Conservation (phyloP, 1,140 invertebrate genomes). For the Plectrocnemia conspersa region DNA sequence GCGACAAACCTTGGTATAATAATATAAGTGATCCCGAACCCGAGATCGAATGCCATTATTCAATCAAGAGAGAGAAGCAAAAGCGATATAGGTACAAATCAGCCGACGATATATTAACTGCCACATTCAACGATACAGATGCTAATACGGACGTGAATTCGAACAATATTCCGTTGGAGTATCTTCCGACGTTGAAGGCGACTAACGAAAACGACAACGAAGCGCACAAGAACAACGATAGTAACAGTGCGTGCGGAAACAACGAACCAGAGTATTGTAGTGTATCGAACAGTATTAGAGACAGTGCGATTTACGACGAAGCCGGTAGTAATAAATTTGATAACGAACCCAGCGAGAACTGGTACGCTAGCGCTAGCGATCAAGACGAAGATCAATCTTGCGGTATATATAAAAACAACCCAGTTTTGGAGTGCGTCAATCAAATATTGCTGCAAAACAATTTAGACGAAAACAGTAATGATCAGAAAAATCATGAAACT, state of each 20-base stretch:
- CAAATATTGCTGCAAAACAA: constrained; percentile 65
- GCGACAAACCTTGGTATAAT: constrained; percentile 48
- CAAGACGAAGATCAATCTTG: constrained; percentile 61
- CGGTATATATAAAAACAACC: constrained; percentile 66
- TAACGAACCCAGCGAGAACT: constrained; percentile 58
- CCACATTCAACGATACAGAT: constrained; percentile 38
- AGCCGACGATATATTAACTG: constrained; percentile 42
- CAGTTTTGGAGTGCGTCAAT: constrained; percentile 71
- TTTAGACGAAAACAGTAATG: constrained; percentile 50
- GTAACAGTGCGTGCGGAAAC: constrained; percentile 15
- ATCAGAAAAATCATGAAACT: constrained; percentile 47
- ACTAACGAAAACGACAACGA: neutral
- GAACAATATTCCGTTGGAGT: constrained; percentile 44
- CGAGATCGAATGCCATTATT: constrained; percentile 44
- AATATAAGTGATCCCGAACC: constrained; percentile 50
- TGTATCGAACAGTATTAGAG: constrained; percentile 28
- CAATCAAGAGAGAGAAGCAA: constrained; percentile 38
- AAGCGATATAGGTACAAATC: constrained; percentile 42
- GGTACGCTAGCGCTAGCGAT: constrained; percentile 65
- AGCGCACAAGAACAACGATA: constrained; percentile 6
- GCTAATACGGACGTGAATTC: constrained; percentile 43
- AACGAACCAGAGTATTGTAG: constrained; percentile 9
- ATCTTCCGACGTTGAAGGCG: constrained; percentile 38
- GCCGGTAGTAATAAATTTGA: constrained; percentile 35
- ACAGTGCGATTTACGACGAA: constrained; percentile 42